Evolutionary conservation across 2,888 invertebrate species (phyloP).

Genomic region (Halictus ligatus): DNA sequence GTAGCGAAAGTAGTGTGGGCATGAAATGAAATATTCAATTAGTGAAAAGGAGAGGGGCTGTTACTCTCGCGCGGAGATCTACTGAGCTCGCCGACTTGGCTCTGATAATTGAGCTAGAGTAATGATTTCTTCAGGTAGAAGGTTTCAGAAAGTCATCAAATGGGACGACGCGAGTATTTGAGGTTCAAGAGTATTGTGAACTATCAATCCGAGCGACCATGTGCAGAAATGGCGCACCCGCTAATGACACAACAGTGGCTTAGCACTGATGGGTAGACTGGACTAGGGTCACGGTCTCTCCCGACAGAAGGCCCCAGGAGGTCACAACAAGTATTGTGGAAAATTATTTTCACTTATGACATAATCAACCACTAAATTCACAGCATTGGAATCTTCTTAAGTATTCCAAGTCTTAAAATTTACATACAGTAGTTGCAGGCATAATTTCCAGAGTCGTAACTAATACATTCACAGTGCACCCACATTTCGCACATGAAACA

Average conservation of each 20-base stretch:
- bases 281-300: slow-evolving; percentile 2
- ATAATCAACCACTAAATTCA: too few species aligned
- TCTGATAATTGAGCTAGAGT: neutral
- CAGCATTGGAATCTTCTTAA: too few species aligned
- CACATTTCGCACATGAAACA: too few species aligned
- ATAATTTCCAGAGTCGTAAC: too few species aligned
- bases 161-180: neutral
- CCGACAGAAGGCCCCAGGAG: neutral
- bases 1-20: neutral
- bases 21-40: slow-evolving; percentile 7
- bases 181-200: slow-evolving; percentile 1
- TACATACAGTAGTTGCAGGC: too few species aligned
- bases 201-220: slow-evolving; percentile 3
- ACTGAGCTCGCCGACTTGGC: neutral
- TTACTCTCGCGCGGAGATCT: neutral
- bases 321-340: neutral
- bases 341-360: too few species aligned
- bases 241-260: neutral
- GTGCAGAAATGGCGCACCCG: neutral
- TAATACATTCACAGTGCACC: too few species aligned
- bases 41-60: neutral
- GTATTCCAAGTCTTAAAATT: too few species aligned
- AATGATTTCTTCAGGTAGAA: neutral
- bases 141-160: neutral
- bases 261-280: slow-evolving; percentile 11